Base-by-base conservation (phyloP, 1,140 invertebrate species). In the Euura lappo region DNA sequence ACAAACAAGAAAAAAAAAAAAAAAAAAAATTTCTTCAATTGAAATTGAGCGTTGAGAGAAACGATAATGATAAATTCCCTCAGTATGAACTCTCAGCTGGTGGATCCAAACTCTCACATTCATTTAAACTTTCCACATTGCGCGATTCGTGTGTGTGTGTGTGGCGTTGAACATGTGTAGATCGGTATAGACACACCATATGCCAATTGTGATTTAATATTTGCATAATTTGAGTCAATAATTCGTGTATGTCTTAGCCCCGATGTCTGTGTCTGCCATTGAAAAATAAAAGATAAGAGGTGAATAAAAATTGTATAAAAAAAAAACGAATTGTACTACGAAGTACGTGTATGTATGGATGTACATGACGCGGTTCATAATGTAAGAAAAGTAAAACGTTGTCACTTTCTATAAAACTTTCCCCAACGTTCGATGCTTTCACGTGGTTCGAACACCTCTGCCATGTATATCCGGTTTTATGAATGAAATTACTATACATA, bases 331-430 rank as follows among this genome's bases (percentile, higher is more conserved):
- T 1, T 28, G 28, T 28, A 28, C 28, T 28, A 28, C 1, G 28
- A 28, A 28, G 28, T 28, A 28, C 28, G 28, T 28, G 28, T 28
- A 28, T 28, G 28, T 28, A 28, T 28, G 28, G 28, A 28, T 28
- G 51, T 60, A 60, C 51, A 2, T 28, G 7, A 51, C 47, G 47
- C 11, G 51, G 51, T 60, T 60, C 3, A 60, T 60, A n/a, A 60
- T 11, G 51, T 60, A 60, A 60, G 51, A 60, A 60, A 73, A 73
- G 80, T 75, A 75, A 80, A 84, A 79, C 75, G 83, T 79, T 86
- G 83, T 87, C 80, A 76, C 86, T 88, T 87, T 88, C 85, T 82
- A 86, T 81, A 72, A 80, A 79, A 87, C 86, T 88, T 88, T 88
- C 86, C 86, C 86, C 83, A 8, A 73, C 77, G 71, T 71, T 72